Evolutionary conservation across 2,888 invertebrate species (phyloP), one percentile per base, ranked within the genome.

Genomic region (Aporophyla lueneburgensis): DNA sequence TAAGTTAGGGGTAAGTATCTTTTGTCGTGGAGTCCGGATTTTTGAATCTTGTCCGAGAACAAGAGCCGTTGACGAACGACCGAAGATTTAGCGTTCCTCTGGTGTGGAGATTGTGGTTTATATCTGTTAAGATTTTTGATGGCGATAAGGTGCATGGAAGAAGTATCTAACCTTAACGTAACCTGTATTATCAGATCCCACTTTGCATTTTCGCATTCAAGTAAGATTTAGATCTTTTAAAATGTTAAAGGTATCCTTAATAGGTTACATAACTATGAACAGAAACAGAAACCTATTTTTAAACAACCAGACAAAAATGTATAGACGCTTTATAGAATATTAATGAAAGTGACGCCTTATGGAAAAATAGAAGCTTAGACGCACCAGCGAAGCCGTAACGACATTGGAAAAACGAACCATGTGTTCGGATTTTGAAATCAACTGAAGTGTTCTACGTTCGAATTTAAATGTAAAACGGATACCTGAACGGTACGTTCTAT

Each of bases 51-150:
- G 86, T 86, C 66, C 76, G 61, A 63, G 76, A 84, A 88, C 80
- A 88, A 86, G 81, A 71, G 80, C 68, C 74, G 83, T 82, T 87
- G 82, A 89, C 62, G 87, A 86, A 81, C 71, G 78, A 63, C 63
- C 43, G 68, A 62, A 68, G 83, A 72, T 73, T 81, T 61, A 71
- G 68, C 21, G 40, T 33, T 68, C 71, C 66, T 43, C 24, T 58
- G 56, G 24, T 72, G 40, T 27, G 27, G 54, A 46, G 9, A n/a
- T 53, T 77, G n/a, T 43, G 54, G 62, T 71, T 78, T 71, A 43
- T 78, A 27, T 71, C 12, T 51, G 7, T 54, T n/a, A 49, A n/a
- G 27, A 33, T 43, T 56, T 40, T 51, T 16, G 21, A 33, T 0
- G 40, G 16, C n/a, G 16, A 21, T 24, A 21, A 9, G 5, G 6